Evolutionary conservation across 1,140 invertebrate genomes (phyloP).

Genomic region (Drosophila repletoides): DNA sequence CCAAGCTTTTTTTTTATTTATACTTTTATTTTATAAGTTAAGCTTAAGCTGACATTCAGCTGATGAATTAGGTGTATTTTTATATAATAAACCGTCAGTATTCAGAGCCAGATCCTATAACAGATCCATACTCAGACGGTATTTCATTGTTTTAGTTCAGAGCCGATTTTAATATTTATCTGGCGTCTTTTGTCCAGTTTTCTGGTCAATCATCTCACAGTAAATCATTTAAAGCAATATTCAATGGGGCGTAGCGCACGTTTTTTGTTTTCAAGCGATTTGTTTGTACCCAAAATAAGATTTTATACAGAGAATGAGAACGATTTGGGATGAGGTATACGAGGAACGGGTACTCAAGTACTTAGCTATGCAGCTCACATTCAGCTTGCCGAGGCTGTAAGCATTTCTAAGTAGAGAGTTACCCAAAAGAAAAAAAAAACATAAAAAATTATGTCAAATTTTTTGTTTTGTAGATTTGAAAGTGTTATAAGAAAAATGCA

Average conservation of each 20-base stretch:
- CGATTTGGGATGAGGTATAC: neutral
- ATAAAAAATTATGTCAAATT: slow-evolving; percentile 49
- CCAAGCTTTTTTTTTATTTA: too few species aligned
- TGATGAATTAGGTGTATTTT: neutral
- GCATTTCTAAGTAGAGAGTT: slow-evolving; percentile 42
- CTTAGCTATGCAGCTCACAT: slow-evolving; percentile 48
- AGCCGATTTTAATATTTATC: slow-evolving; percentile 22
- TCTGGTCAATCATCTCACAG: slow-evolving; percentile 40
- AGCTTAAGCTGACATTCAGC: neutral
- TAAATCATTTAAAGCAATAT: slow-evolving; percentile 44
- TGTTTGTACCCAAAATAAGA: slow-evolving; percentile 37
- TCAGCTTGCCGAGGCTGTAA: slow-evolving; percentile 25
- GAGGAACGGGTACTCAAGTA: slow-evolving; percentile 6
- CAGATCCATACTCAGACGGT: neutral
- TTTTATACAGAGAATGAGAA: slow-evolving; percentile 5
- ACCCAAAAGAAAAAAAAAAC: too few species aligned
- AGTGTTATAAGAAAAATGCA: neutral
- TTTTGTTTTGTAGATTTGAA: neutral
- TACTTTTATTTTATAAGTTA: too few species aligned
- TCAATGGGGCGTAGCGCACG: slow-evolving; percentile 26
- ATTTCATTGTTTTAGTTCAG: slow-evolving; percentile 16
- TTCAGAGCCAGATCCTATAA: neutral
- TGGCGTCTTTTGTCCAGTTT: slow-evolving; percentile 8
- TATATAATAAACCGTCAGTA: neutral
- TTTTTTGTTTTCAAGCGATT: slow-evolving; percentile 38